Conservation (phyloP, 2,113 vertebrate genomes). For the Ardeotis arabs region DNA sequence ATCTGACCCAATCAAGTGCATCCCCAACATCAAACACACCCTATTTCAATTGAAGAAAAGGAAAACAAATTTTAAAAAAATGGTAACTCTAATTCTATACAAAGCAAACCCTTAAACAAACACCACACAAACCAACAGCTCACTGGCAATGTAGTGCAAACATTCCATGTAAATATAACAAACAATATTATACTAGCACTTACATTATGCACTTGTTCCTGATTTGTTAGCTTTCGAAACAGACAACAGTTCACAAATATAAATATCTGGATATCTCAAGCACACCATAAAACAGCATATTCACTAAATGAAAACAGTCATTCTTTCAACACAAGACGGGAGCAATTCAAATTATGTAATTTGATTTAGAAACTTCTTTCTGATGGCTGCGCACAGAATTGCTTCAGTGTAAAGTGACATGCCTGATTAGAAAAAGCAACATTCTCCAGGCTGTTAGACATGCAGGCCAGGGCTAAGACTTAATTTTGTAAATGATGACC, state of each 20-base stretch:
- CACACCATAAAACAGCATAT: neutral
- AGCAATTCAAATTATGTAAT: neutral
- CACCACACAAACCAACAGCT: neutral
- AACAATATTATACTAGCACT: neutral
- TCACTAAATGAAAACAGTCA: neutral
- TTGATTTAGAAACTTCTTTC: neutral
- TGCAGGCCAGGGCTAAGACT: neutral
- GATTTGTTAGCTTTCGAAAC: neutral
- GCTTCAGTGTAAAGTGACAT: neutral
- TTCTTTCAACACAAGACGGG: neutral
- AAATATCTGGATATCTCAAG: neutral
- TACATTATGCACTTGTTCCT: too few relatives aligned
- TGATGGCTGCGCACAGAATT: neutral
- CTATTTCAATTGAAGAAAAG: constrained; percentile 33
- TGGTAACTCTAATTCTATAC: neutral
- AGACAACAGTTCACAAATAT: neutral
- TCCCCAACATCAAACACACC: constrained; percentile 57
- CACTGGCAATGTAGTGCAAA: neutral
- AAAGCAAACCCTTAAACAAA: neutral
- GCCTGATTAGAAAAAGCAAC: neutral
- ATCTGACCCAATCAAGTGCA: constrained; percentile 78
- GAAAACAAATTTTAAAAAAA: neutral
- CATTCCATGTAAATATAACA: neutral
- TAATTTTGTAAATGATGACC: neutral
- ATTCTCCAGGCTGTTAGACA: neutral